Evolutionary conservation across 2,888 invertebrate genomes (phyloP).

Genomic region (Acronicta leporina): DNA sequence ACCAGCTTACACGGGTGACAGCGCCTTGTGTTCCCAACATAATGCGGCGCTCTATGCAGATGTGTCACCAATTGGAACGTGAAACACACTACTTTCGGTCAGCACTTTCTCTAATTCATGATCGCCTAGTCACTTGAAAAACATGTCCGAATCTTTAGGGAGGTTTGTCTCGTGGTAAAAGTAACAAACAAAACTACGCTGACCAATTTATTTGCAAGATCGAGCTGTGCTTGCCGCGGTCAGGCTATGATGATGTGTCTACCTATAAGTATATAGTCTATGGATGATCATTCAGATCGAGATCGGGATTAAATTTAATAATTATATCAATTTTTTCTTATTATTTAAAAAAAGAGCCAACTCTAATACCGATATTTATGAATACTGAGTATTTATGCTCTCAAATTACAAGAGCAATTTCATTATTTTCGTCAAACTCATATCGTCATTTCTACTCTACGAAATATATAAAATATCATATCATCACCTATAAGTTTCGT

Average conservation of each 20-base stretch:
- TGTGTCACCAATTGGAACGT: constrained; percentile 24
- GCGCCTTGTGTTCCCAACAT: constrained; percentile 27
- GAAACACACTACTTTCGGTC: constrained; percentile 12
- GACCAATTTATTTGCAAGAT: too few relatives aligned
- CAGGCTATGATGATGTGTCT: too few relatives aligned
- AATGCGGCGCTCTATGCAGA: constrained; percentile 16
- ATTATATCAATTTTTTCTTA: too few relatives aligned
- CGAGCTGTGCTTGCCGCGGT: too few relatives aligned
- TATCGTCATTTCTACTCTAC: constrained; percentile 1
- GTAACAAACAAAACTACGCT: too few relatives aligned
- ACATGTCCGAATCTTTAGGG: background rate
- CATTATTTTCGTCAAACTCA: constrained; percentile 5
- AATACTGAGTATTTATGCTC: background rate
- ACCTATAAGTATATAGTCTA: too few relatives aligned
- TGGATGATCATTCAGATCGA: too few relatives aligned
- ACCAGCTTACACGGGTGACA: constrained; percentile 32
- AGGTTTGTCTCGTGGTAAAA: too few relatives aligned
- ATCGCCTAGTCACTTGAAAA: constrained; percentile 16
- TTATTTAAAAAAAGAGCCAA: too few relatives aligned
- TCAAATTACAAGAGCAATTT: background rate
- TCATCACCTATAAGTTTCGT: constrained; percentile 9
- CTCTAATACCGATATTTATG: too few relatives aligned
- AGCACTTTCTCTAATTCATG: constrained; percentile 14
- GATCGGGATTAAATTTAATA: too few relatives aligned
- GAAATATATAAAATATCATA: background rate